A percentile compares a stretch with the other conserved stretches of the same genome.
Conservation (phyloP, 2,888 invertebrate species). For the Augochlorella aurata region DNA sequence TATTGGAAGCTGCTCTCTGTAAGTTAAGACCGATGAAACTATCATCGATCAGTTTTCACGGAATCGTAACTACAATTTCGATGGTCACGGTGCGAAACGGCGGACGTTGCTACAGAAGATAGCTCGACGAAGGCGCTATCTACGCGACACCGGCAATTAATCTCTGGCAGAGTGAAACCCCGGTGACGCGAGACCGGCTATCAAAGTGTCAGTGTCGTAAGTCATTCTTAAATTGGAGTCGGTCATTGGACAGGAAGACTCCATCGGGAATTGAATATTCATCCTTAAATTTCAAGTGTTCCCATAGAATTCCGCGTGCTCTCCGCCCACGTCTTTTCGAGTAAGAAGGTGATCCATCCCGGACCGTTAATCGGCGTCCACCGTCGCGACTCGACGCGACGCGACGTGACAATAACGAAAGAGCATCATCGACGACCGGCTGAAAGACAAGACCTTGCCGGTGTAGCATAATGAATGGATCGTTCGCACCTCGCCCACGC, state of each 20-base stretch:
- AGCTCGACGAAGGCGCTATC: neutral
- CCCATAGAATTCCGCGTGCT: neutral
- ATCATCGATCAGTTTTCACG: no score
- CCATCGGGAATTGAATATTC: neutral
- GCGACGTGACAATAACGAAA: conserved; percentile 62
- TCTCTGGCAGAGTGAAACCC: neutral
- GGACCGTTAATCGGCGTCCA: conserved; percentile 54
- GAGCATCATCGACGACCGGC: conserved; percentile 53
- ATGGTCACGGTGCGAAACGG: neutral
- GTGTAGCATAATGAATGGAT: conserved; percentile 75
- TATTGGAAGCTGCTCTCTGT: no score
- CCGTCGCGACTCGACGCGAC: conserved; percentile 6
- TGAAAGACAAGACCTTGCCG: conserved; percentile 59
- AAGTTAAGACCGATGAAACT: no score
- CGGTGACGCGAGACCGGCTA: neutral
- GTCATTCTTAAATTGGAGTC: neutral
- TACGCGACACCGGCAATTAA: neutral
- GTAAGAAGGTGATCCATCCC: conserved; percentile 61
- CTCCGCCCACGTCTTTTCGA: neutral
- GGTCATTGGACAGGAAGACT: neutral
- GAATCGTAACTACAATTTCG: neutral
- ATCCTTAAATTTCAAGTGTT: conserved; percentile 5
- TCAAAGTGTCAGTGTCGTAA: neutral
- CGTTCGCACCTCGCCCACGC: conserved; percentile 76
- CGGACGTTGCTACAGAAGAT: neutral